Evolutionary conservation across 2,888 invertebrate genomes (phyloP), one percentile per base, ranked within the genome.

Genomic region (Galerucella pusilla): DNA sequence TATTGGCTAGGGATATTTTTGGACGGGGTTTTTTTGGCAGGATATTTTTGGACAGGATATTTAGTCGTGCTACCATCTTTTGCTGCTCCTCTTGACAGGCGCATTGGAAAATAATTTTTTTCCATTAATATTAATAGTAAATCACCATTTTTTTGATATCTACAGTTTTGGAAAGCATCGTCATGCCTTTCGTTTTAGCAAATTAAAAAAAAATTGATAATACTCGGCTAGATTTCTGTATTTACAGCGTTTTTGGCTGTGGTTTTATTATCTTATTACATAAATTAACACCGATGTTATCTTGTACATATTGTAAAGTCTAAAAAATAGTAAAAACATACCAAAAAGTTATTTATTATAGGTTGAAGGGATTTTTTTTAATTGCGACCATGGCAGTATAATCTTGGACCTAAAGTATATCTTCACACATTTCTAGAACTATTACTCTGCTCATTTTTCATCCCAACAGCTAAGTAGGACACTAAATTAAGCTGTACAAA

Each of bases 221-320:
- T 76, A 72, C 79, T 81, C 80, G 82, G 82, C 66, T 79, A 73
- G 76, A 80, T 79, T 79, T 84, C 83, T 84, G 84, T 85, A 83
- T 85, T 79, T 83, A 85, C 86, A 86, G 86, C 86, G 83, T 83
- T 84, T 82, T 83, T 81, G 86, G 86, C 86, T 86, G 86, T 86
- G 86, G 85, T 84, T 82, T 81, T 81, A 81, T 82, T 81, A 80
- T 80, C 82, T 52, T 81, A 78, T 81, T 81, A 79, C 77, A 75
- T 80, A 79, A 80, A n/a, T 81, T 74, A 76, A 76, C 74, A 71
- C 73, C 65, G 69, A 76, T 75, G 69, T 76, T 78, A 75, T 76
- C 77, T 78, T 83, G 83, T 83, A 83, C 78, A 83, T 83, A 83
- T 78, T 83, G 83, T 83, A 83, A 81, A 83, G 81, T 82, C 68